These are phyloP conservation scores for Netelia virgata DNA, from an alignment of 2,888 invertebrate genomes.

Conservation along the genomic window DNA sequence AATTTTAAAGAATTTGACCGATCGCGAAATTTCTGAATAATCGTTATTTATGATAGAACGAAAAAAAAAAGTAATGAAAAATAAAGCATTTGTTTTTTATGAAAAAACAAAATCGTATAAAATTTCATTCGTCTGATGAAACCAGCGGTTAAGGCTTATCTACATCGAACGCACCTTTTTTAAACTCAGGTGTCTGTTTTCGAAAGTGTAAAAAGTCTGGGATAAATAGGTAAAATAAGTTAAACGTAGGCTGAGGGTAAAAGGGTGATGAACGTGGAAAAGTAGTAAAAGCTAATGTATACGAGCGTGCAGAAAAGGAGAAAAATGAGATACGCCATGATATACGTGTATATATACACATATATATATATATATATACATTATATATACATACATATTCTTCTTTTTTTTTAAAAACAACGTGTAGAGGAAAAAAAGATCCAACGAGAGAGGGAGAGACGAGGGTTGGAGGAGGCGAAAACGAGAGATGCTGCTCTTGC, in stretches of 20 bases:
- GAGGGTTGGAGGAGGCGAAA: slow-evolving; percentile 69
- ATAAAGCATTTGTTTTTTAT: too few species aligned
- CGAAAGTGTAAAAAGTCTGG: background rate
- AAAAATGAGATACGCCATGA: background rate
- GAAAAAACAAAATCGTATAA: too few species aligned
- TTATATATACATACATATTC: background rate
- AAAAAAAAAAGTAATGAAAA: too few species aligned
- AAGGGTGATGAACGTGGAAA: background rate
- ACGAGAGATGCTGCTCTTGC: slow-evolving; percentile 74
- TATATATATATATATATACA: background rate
- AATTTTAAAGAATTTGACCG: too few species aligned
- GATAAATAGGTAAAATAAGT: background rate
- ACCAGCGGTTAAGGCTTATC: too few species aligned
- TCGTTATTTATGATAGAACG: too few species aligned
- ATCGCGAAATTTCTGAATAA: too few species aligned
- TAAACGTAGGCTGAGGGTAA: background rate
- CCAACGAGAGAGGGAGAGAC: slow-evolving; percentile 45
- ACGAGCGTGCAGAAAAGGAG: background rate
- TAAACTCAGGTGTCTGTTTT: background rate
- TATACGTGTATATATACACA: too few species aligned
- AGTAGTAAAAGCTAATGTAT: slow-evolving; percentile 2
- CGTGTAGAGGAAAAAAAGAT: slow-evolving; percentile 18
- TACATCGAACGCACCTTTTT: too few species aligned
- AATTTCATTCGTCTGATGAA: too few species aligned
- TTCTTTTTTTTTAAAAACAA: slow-evolving; percentile 33